Evolutionary conservation across 1,140 invertebrate genomes (phyloP).

Genomic region (Drosophila malerkotliana): DNA sequence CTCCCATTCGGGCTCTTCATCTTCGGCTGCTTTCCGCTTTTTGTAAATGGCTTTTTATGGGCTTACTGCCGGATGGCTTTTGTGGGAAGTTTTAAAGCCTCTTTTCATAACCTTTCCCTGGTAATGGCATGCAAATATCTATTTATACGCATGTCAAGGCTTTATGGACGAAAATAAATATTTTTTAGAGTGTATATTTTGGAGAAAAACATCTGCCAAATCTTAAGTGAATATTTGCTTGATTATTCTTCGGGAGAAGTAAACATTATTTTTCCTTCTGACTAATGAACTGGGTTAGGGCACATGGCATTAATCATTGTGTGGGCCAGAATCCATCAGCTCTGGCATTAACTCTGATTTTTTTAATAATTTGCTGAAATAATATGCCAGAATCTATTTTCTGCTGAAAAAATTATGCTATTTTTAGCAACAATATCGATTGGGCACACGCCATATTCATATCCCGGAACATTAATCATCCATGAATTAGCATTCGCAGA

Average conservation of each 20-base stretch:
- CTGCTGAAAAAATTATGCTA: slow-evolving; percentile 48
- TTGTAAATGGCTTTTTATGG: slow-evolving; percentile 73
- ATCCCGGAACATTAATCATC: slow-evolving; percentile 34
- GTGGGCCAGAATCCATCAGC: slow-evolving; percentile 42
- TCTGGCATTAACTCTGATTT: slow-evolving; percentile 23
- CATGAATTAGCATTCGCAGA: slow-evolving; percentile 36
- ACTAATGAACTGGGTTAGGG: slow-evolving; percentile 31
- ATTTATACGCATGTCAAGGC: slow-evolving; percentile 16
- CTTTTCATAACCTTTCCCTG: slow-evolving; percentile 35
- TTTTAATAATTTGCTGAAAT: slow-evolving; percentile 30
- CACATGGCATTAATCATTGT: slow-evolving; percentile 32
- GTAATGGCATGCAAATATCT: slow-evolving; percentile 49
- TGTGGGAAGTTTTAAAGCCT: slow-evolving; percentile 48
- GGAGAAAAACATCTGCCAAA: slow-evolving; percentile 26
- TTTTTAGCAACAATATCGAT: slow-evolving; percentile 27
- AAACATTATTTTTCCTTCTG: slow-evolving; percentile 23
- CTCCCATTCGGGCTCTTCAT: slow-evolving; percentile 6
- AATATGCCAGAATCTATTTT: slow-evolving; percentile 68
- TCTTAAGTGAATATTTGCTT: slow-evolving; percentile 26
- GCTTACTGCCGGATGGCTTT: slow-evolving; percentile 55
- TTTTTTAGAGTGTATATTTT: slow-evolving; percentile 12
- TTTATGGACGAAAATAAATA: background rate
- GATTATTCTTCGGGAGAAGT: slow-evolving; percentile 7
- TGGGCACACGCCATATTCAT: slow-evolving; percentile 35
- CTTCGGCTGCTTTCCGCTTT: slow-evolving; percentile 56